Base-by-base conservation (phyloP, 2,888 invertebrate genomes). In the Malacosoma neustria region DNA sequence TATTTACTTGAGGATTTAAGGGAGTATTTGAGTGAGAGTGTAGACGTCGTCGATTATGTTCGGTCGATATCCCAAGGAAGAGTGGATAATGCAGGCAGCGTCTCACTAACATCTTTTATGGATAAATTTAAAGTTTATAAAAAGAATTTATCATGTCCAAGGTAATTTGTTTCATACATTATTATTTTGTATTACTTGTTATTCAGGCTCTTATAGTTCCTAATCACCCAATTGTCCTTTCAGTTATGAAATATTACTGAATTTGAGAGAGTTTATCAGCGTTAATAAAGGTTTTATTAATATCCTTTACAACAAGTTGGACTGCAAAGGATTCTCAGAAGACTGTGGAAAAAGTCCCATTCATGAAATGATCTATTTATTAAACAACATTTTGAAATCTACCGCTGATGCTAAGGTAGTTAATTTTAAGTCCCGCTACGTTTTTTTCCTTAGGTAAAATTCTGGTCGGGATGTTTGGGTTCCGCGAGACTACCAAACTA, bases 321-420 rank as follows among this genome's bases (percentile, higher is more conserved):
- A 87, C 41, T 57, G 72, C 0, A 84, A 87, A 51, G 88, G 89
- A 1, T 92, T 92, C 61, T 89, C 91, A 0, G 91, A 92, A 60
- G 90, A 92, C 46, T 90, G 90, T 51, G 76, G 75, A 22, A 72
- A 79, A 1, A 92, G 90, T 58, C 53, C 87, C 11, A 59, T 93
- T 9, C 93, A 93, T 66, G 82, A 85, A 49, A 66, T 92, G 9
- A 87, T 92, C 41, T 87, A 87, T 45, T 73, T 81, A 32, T 71
- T 93, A 6, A 85, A 89, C 30, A 84, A 86, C 43, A 74, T 90
- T 39, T 70, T 88, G 30, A 81, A 85, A 52, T 86, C 86, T 0
- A 54, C 66, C 0, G 68, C 84, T 40, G 63, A 71, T 33, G 68
- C 76, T 34, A 80, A 87, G 63, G 88, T 89, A 54, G 22, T n/a